A percentile compares a stretch with the other conserved stretches of the same genome.
These are phyloP conservation scores for Centropus unirufus DNA, from an alignment of 2,113 vertebrate genomes.

Conservation along the genomic window DNA sequence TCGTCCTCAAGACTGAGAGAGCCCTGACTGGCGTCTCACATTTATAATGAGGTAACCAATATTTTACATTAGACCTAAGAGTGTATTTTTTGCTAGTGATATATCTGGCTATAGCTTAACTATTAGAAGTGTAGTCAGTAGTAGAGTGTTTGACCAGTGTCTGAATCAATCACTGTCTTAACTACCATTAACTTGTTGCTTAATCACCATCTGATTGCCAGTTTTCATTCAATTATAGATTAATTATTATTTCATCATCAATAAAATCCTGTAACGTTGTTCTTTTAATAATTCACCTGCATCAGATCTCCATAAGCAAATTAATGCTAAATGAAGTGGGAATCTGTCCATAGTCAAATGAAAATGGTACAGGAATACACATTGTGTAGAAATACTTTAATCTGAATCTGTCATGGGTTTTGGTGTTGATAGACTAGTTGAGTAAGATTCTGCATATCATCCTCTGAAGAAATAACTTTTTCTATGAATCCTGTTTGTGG, in stretches of 20 bases:
- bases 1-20: not conserved
- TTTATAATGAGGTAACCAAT: accelerated
- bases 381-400: not conserved
- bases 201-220: not conserved
- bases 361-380: not conserved
- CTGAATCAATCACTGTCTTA: not conserved
- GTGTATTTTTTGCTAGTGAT: not conserved
- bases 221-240: not conserved
- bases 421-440: not conserved
- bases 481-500: not conserved
- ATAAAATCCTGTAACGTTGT: not conserved
- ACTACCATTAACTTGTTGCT: not conserved
- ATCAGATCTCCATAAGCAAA: not conserved
- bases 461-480: not conserved
- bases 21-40: too few relatives aligned
- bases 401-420: not conserved
- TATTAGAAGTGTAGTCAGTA: not conserved
- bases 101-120: not conserved
- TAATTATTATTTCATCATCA: not conserved
- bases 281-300: not conserved
- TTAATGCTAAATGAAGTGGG: not conserved
- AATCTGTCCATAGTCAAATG: not conserved
- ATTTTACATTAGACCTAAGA: not conserved
- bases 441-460: not conserved
- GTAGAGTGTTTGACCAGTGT: not conserved